A percentile compares a stretch with the other conserved stretches of the same genome.
These are phyloP conservation scores for Scotopteryx bipunctaria DNA, from an alignment of 2,888 invertebrate genomes.

Conservation along the genomic window DNA sequence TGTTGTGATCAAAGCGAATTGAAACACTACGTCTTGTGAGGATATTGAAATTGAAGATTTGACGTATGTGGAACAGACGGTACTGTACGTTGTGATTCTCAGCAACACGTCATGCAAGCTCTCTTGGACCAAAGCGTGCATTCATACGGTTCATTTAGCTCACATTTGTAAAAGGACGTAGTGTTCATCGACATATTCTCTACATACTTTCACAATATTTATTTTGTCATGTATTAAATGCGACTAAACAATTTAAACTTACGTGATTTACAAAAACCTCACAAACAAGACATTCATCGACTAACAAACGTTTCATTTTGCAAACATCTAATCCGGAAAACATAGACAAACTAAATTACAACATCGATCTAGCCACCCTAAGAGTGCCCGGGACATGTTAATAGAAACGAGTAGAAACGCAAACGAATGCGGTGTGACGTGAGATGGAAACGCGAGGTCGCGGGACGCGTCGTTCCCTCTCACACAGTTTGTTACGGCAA, in stretches of 20 bases:
- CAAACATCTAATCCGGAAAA: slow-evolving; percentile 57
- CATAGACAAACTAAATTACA: slow-evolving; percentile 68
- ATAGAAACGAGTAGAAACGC: slow-evolving; percentile 77
- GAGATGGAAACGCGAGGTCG: slow-evolving; percentile 59
- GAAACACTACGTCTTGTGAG: slow-evolving; percentile 6
- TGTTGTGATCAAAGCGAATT: slow-evolving; percentile 24
- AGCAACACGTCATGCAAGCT: not conserved
- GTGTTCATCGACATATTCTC: no score
- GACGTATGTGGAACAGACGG: slow-evolving; percentile 7
- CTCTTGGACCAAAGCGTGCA: not conserved
- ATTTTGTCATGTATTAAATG: not conserved
- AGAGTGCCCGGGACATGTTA: slow-evolving; percentile 71
- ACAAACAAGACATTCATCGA: no score
- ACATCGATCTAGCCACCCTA: slow-evolving; percentile 67
- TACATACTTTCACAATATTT: no score
- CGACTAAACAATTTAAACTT: not conserved
- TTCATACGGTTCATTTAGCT: not conserved
- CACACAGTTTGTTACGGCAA: slow-evolving; percentile 3
- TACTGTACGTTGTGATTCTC: not conserved
- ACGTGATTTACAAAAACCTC: no score
- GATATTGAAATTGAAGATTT: slow-evolving; percentile 32
- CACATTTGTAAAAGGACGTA: no score
- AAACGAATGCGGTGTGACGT: slow-evolving; percentile 68
- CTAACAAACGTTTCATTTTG: slow-evolving; percentile 14
- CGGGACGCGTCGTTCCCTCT: slow-evolving; percentile 52